Base-by-base conservation (phyloP, 2,797 vertebrate genomes). In the Acipenser oxyrinchus region DNA sequence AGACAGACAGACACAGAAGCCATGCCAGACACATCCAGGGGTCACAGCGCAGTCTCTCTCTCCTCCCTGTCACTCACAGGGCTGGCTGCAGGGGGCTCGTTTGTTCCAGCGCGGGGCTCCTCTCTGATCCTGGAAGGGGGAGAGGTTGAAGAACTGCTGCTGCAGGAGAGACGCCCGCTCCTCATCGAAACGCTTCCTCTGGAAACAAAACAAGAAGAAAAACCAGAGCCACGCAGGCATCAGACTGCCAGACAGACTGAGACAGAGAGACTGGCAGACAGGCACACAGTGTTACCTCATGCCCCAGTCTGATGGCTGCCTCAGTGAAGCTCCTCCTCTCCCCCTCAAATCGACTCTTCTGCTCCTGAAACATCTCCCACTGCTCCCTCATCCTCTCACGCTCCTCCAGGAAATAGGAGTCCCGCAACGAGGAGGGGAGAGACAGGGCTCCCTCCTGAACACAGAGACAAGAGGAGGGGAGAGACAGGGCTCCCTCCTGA, bases 251-350 rank as follows among this genome's bases (percentile, higher is more conserved):
- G 23, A 37, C 23, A 37, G 23, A 58, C 2, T 2, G 2, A 37
- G 11, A 2, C 10, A 58, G 55, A 58, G 55, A 58, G 10, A n/a
- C 13, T 11, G 55, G 13, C 55, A 58, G 55, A 58, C 55, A 58
- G 55, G 15, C 15, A 58, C 23, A 37, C 4, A 4, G 23, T 37
- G 23, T 74, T 67, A 91, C 90, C 85, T 93, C 89, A 1, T 67
- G 79, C 57, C 89, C 89, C 58, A 93, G 74, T 68, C 88, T 78
- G 67, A 93, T 89, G 50, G 90, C 90, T 0, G 90, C 91, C 0
- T 92, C 89, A 0, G 91, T 91, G 74, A 92, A 92, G 51, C 82
- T 80, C 63, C 81, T 70, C 49, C 90, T 78, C 77, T 93, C 90
- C 18, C 37, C 77, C 70, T 90, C 84, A 72, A 92, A 91, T 10